Evolutionary conservation across 2,888 invertebrate genomes (phyloP), one percentile per base, ranked within the genome.

Genomic region (Ischnura elegans): DNA sequence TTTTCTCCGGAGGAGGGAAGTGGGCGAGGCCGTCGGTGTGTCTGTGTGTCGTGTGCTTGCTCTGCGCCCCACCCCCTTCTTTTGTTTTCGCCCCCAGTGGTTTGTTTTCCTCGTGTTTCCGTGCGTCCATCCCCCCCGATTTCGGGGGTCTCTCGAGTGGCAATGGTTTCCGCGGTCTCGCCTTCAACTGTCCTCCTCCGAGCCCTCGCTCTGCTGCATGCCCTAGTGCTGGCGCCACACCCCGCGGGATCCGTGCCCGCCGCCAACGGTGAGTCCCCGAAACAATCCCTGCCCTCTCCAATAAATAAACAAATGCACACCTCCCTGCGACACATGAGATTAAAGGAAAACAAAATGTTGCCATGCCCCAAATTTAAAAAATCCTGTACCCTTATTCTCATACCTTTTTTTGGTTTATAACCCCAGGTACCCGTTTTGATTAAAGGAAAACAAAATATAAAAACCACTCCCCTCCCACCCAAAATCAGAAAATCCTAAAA

Each of bases 141-240:
- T 42, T 19, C 36, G 51, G 42, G 55, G 19, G 29, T 46, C 36
- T 29, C 87, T 19, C 55, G 36, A 43, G 55, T 55, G 90, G 90
- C 90, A 45, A 90, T 90, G 90, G 90, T 90, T 61, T 90, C 43
- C 87, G 51, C 51, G 19, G 87, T 43, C 42, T 36, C 87, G 90
- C 61, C 90, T 55, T 43, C 90, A 43, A 55, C 43, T 36, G 61
- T 61, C 90, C 90, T 90, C 90, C 90, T 90, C 90, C 90, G 90
- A 36, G 42, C 90, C 90, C 90, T 90, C 61, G 90, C 90, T n/a
- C 90, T 90, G 61, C 61, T 90, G 55, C 42, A 61, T 43, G 90
- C 90, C 90, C 90, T 90, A 6, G 55, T 42, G 55, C 87, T 87
- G 87, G 87, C 87, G 55, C 87, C 87, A 42, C 87, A 51, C 55